Evolutionary conservation across 1,140 invertebrate species (phyloP), one percentile per base, ranked within the genome.

Genomic region (Lanistes nyassanus): DNA sequence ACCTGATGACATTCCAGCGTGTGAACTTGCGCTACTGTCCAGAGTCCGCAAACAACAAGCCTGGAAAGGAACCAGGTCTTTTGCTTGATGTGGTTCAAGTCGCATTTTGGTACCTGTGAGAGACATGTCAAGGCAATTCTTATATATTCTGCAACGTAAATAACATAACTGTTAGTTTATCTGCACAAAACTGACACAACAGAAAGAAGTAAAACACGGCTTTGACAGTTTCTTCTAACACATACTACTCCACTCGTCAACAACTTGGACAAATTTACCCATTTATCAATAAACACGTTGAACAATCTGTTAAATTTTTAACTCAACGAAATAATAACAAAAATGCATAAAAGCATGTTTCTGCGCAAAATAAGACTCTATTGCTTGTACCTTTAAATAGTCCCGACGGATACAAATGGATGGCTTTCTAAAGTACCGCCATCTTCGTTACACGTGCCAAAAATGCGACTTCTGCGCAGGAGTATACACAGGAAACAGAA

Each of bases 401-500:
- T 60, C 34, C 13, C 23, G 23, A 13, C 31, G 37, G 26, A 39
- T 58, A 37, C n/a, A 58, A 68, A 39, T 37, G 23, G 47, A 36
- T 55, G 39, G 55, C 51, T 51, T 74, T 75, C 66, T 64, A 75
- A 75, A 75, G 73, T 75, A 75, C 73, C 73, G 73, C 73, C 73
- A 75, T 75, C 73, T 75, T 75, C 65, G 70, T 75, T 68, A 75
- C 73, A 75, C 73, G 65, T 68, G 73, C 65, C 51, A 34, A 75
- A 68, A 67, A 67, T 56, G 26, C 47, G 73, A 66, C 64, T 64
- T 75, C 64, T 75, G 51, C 73, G 73, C 73, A 75, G 62, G 51
- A 16, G 23, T 75, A 19, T 75, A 64, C 73, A 75, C 73, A 75
- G 73, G 73, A 75, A 75, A 64, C 56, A 9, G 55, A 36, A 47